Conservation (phyloP, 2,888 invertebrate genomes). For the Panorpa germanica region DNA sequence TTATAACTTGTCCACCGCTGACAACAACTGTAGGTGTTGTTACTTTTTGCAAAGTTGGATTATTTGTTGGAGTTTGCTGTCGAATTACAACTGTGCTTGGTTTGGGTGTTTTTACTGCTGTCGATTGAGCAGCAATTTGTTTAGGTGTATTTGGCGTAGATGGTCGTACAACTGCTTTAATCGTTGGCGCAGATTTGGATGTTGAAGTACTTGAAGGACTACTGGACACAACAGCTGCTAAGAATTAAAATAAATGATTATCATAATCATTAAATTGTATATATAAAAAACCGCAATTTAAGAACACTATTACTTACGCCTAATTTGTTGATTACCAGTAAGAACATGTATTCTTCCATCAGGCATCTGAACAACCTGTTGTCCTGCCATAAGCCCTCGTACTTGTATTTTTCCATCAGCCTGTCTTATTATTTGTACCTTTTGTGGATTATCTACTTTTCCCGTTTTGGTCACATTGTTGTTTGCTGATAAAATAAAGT, state of each 20-base stretch:
- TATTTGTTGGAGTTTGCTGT: constrained; percentile 13
- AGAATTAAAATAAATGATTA: constrained; percentile 4
- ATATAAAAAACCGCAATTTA: constrained; percentile 5
- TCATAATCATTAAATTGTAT: constrained; percentile 8
- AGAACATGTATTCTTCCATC: constrained; percentile 81
- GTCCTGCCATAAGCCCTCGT: constrained; percentile 77
- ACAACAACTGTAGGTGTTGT: constrained; percentile 10
- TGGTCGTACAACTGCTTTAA: constrained; percentile 9
- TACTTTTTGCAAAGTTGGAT: constrained; percentile 6
- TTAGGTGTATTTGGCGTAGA: constrained; percentile 8
- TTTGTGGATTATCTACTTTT: constrained; percentile 33
- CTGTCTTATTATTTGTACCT: constrained; percentile 78
- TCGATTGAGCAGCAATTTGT: constrained; percentile 11
- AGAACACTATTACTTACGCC: not conserved
- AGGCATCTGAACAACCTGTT: constrained; percentile 81
- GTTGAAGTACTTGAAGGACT: constrained; percentile 9
- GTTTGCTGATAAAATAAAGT: too few relatives aligned
- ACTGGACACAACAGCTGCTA: constrained; percentile 3
- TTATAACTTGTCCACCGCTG: constrained; percentile 10
- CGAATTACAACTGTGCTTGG: constrained; percentile 13
- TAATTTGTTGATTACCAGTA: constrained; percentile 24
- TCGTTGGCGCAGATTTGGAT: constrained; percentile 8
- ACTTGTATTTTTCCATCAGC: constrained; percentile 86
- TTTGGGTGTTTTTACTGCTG: not conserved
- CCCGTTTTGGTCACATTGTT: constrained; percentile 4